Evolutionary conservation across 2,797 vertebrate genomes (phyloP).

Genomic region (Hydrolagus colliei): DNA sequence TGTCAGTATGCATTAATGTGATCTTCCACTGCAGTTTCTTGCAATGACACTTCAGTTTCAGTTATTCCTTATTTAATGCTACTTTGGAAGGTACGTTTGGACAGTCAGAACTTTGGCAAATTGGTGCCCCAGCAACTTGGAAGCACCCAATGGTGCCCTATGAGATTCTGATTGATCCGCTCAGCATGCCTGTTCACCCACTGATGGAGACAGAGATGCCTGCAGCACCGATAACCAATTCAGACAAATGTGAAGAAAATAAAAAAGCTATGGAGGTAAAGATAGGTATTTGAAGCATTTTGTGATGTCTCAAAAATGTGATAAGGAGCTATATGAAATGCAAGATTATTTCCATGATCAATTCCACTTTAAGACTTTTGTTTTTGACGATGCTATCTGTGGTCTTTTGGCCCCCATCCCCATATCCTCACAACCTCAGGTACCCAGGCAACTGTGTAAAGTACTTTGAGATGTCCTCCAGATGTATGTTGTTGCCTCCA

Average conservation of each 20-base stretch:
- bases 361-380: slow-evolving; percentile 31
- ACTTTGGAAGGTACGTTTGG: slow-evolving; percentile 62
- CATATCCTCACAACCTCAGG: too few relatives aligned
- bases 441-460: too few relatives aligned
- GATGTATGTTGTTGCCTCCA: too few relatives aligned
- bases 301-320: too few relatives aligned
- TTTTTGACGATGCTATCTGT: too few relatives aligned
- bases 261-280: slow-evolving; percentile 36
- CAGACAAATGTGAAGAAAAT: slow-evolving; percentile 31
- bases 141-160: slow-evolving; percentile 60
- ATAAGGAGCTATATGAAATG: too few relatives aligned
- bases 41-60: background rate
- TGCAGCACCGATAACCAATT: slow-evolving; percentile 31
- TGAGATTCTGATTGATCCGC: slow-evolving; percentile 57
- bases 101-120: slow-evolving; percentile 57
- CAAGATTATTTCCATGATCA: slow-evolving; percentile 30
- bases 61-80: background rate
- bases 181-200: slow-evolving; percentile 51
- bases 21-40: background rate
- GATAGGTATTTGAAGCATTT: slow-evolving; percentile 36
- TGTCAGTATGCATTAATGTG: too few relatives aligned
- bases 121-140: slow-evolving; percentile 62
- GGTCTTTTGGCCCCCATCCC: too few relatives aligned
- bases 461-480: too few relatives aligned
- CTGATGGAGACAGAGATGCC: slow-evolving; percentile 39